Conservation (phyloP, 2,888 invertebrate species). For the Dolichopus griseipennis region DNA sequence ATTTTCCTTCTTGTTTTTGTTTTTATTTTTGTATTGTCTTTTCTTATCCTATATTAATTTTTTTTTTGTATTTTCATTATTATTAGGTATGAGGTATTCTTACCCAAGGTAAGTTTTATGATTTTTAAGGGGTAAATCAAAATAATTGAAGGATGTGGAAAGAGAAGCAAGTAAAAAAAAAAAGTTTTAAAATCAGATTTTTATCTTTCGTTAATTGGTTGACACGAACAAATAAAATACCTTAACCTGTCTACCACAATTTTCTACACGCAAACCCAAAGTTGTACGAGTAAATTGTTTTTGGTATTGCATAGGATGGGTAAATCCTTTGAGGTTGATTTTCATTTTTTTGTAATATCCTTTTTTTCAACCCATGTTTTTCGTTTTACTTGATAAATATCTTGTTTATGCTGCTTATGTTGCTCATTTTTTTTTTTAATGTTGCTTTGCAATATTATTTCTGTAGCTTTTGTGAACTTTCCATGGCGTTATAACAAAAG, state of each 20-base stretch:
- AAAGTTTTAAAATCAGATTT: not conserved
- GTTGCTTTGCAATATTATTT: no score
- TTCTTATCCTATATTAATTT: no score
- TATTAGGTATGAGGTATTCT: no score
- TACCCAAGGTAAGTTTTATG: no score
- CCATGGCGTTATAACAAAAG: no score
- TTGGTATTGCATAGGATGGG: not conserved
- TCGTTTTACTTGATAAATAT: not conserved
- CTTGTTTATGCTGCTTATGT: no score
- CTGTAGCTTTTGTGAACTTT: no score
- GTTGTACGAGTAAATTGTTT: no score
- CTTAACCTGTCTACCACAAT: conserved; percentile 5
- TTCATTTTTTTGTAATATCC: not conserved
- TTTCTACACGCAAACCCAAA: conserved; percentile 7
- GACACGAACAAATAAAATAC: conserved; percentile 7
- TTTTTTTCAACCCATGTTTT: not conserved
- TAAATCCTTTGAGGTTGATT: not conserved
- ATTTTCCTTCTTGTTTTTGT: no score
- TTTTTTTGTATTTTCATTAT: no score
- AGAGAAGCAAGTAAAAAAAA: not conserved
- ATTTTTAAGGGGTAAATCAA: not conserved
- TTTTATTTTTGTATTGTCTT: no score
- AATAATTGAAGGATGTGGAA: not conserved
- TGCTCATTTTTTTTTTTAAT: no score
- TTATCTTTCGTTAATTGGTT: conserved; percentile 9